A percentile compares a stretch with the other conserved stretches of the same genome.
phyloP scores from a whole-genome alignment of 64 coral and sea anemone species.

The Platygyra sinensis region DNA sequence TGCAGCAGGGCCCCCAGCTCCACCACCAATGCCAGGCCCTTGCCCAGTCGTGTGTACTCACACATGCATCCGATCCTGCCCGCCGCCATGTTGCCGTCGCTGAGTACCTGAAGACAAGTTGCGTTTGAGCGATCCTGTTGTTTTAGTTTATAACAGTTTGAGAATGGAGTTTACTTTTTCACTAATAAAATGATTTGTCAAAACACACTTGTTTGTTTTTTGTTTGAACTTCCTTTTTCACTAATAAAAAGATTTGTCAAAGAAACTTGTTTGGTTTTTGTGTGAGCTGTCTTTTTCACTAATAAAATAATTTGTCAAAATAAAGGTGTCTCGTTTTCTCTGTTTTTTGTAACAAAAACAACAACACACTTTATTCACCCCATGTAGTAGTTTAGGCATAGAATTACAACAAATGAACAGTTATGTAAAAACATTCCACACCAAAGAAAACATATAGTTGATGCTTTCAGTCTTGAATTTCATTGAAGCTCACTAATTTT shows the following conservation, averaged over 20 bases:
- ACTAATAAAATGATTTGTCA: slow-evolving; percentile 53
- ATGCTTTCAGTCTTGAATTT: too few relatives aligned
- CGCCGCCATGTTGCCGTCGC: slow-evolving; percentile 55
- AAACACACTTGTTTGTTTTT: not conserved
- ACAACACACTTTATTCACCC: too few relatives aligned
- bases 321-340: too few relatives aligned
- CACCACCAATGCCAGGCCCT: slow-evolving; percentile 32
- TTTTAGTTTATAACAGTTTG: slow-evolving; percentile 42
- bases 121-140: slow-evolving; percentile 15
- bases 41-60: slow-evolving; percentile 44
- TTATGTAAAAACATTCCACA: too few relatives aligned
- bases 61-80: slow-evolving; percentile 49
- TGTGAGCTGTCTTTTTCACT: slow-evolving; percentile 14
- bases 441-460: too few relatives aligned
- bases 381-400: too few relatives aligned
- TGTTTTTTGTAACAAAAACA: too few relatives aligned
- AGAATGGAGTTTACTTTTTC: slow-evolving; percentile 46
- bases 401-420: too few relatives aligned
- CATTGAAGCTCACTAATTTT: too few relatives aligned
- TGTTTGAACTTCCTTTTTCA: slow-evolving; percentile 16
- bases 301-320: slow-evolving; percentile 49
- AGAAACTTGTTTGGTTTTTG: not conserved
- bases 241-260: slow-evolving; percentile 46
- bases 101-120: slow-evolving; percentile 38
- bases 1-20: slow-evolving; percentile 64